These are phyloP conservation scores for Spatulosminthurus flaviceps DNA, from an alignment of 2,888 invertebrate genomes.

Conservation along the genomic window DNA sequence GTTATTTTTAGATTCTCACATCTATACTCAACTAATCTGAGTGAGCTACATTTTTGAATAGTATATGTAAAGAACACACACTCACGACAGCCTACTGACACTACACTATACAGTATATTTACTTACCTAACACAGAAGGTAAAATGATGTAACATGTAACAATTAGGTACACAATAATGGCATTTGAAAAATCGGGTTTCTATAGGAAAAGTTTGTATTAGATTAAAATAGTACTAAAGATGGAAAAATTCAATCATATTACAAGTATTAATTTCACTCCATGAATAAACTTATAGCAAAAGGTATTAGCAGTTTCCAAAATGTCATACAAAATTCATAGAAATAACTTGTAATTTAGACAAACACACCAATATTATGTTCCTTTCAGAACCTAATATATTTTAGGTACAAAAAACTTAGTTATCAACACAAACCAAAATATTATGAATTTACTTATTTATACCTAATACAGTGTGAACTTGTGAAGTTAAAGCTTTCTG, in stretches of 20 bases:
- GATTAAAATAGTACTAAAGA: not conserved
- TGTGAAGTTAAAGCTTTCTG: not conserved
- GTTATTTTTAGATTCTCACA: not conserved
- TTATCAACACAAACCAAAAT: not conserved
- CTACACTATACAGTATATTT: no score
- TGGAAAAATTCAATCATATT: not conserved
- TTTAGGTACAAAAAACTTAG: not conserved
- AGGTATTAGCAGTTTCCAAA: not conserved
- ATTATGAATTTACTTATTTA: not conserved
- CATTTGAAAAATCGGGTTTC: not conserved
- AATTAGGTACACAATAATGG: conserved; percentile 13
- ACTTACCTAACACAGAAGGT: not conserved
- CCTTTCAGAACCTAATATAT: not conserved
- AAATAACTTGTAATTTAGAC: not conserved
- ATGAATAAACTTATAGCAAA: not conserved
- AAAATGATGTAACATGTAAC: not conserved
- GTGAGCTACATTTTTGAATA: not conserved
- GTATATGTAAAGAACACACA: not conserved
- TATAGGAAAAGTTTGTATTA: not conserved
- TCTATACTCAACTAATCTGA: not conserved
- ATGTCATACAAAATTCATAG: conserved; percentile 5
- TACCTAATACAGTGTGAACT: not conserved
- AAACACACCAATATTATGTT: not conserved
- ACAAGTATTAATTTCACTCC: not conserved
- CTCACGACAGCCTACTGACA: not conserved